These are phyloP conservation scores for Meriones psammophilus DNA, from an alignment of 2,797 vertebrate genomes.

Conservation along the genomic window DNA sequence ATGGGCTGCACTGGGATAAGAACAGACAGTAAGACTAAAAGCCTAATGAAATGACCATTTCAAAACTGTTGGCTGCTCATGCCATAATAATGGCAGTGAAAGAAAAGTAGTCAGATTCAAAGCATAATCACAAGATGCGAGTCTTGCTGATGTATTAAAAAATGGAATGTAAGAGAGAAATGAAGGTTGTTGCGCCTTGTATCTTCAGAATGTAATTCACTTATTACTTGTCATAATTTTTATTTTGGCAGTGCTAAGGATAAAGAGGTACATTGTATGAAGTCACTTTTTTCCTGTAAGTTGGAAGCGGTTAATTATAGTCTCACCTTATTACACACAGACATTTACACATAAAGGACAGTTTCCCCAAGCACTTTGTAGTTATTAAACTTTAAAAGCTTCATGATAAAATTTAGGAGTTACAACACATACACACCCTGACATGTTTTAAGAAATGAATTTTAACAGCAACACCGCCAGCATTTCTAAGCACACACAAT, in stretches of 20 bases:
- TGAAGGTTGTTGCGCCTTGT: neutral
- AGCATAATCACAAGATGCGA: neutral
- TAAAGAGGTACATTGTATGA: neutral
- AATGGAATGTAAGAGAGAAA: neutral
- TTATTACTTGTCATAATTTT: neutral
- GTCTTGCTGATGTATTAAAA: neutral
- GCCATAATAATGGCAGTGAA: neutral
- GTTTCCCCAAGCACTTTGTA: neutral
- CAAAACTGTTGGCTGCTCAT: neutral
- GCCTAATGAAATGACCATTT: neutral
- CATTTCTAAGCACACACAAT: neutral
- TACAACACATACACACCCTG: neutral
- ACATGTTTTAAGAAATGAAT: constrained; percentile 15
- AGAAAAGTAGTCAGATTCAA: neutral
- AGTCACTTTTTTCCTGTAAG: neutral
- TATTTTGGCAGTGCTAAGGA: neutral
- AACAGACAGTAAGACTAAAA: neutral
- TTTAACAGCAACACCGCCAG: neutral
- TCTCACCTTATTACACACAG: neutral
- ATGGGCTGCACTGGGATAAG: neutral
- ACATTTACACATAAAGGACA: neutral
- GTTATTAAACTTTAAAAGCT: constrained; percentile 24
- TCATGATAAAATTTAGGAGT: neutral
- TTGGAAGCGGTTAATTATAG: neutral
- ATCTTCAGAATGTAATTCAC: neutral